Conservation (phyloP, 23 tunicate genomes). For the Styela clava region DNA sequence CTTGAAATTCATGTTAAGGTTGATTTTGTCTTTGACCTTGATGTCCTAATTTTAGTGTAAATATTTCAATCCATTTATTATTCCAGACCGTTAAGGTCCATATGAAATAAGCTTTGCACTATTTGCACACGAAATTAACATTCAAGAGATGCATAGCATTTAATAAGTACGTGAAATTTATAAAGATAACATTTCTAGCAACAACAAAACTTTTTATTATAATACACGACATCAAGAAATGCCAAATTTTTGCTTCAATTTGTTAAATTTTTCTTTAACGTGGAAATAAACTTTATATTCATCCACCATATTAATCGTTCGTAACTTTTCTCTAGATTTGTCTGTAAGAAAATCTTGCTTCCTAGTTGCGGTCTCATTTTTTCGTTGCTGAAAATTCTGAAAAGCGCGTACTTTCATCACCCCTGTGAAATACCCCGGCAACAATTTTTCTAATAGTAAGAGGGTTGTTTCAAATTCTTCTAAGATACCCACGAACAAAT, state of each 20-base stretch:
- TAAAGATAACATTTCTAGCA: too few species aligned
- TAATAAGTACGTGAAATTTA: too few species aligned
- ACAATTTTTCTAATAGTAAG: slow-evolving; percentile 61
- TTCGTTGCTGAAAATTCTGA: background rate
- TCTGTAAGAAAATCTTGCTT: slow-evolving; percentile 34
- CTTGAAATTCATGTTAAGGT: too few species aligned
- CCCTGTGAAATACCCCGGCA: slow-evolving; percentile 76
- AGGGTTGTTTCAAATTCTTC: slow-evolving; percentile 90
- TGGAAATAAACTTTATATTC: slow-evolving; percentile 87
- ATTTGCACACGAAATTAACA: too few species aligned
- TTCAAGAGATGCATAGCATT: too few species aligned
- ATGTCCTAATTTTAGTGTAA: too few species aligned
- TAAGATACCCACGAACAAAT: slow-evolving; percentile 64
- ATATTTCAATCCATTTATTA: too few species aligned
- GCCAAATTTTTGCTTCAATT: slow-evolving; percentile 9
- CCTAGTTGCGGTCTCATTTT: slow-evolving; percentile 30
- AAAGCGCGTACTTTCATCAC: slow-evolving; percentile 32
- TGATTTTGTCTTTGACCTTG: too few species aligned
- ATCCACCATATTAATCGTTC: slow-evolving; percentile 33
- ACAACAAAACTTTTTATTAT: too few species aligned
- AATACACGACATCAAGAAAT: too few species aligned
- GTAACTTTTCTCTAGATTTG: slow-evolving; percentile 33
- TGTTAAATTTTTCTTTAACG: slow-evolving; percentile 20
- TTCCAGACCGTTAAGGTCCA: too few species aligned
- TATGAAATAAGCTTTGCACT: too few species aligned